Conservation (phyloP, 2,797 vertebrate species). For the Hipposideros larvatus region DNA sequence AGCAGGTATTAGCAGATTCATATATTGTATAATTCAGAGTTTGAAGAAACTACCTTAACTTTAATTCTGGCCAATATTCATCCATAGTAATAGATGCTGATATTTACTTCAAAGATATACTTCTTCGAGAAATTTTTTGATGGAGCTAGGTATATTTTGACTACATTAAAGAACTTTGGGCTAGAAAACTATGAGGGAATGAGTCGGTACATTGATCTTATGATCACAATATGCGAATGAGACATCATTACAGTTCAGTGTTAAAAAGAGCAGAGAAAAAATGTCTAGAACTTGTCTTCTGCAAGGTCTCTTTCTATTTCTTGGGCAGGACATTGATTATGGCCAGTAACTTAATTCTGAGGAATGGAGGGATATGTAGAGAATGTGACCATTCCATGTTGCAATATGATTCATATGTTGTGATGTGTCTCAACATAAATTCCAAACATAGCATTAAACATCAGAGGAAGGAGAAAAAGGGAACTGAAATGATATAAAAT, state of each 20-base stretch:
- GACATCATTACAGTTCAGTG: background rate
- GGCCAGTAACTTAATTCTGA: background rate
- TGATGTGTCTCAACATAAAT: background rate
- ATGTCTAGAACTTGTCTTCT: background rate
- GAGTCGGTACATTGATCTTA: background rate
- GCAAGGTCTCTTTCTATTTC: background rate
- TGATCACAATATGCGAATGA: background rate
- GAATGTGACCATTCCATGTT: background rate
- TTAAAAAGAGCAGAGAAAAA: background rate
- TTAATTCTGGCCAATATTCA: background rate
- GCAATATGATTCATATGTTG: background rate
- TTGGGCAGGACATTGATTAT: background rate
- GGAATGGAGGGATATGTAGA: background rate
- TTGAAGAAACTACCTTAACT: background rate
- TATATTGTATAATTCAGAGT: background rate
- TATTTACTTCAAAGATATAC: background rate
- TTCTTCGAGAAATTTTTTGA: background rate
- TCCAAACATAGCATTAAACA: background rate
- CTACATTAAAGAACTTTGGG: background rate
- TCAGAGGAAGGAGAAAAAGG: background rate
- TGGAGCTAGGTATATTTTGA: background rate
- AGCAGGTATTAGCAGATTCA: background rate
- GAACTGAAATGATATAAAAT: background rate
- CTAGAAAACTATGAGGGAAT: constrained; percentile 18
- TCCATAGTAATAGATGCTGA: background rate